Evolutionary conservation across 2,888 invertebrate genomes (phyloP), one percentile per base, ranked within the genome.

Genomic region (Heliconius ismenius): DNA sequence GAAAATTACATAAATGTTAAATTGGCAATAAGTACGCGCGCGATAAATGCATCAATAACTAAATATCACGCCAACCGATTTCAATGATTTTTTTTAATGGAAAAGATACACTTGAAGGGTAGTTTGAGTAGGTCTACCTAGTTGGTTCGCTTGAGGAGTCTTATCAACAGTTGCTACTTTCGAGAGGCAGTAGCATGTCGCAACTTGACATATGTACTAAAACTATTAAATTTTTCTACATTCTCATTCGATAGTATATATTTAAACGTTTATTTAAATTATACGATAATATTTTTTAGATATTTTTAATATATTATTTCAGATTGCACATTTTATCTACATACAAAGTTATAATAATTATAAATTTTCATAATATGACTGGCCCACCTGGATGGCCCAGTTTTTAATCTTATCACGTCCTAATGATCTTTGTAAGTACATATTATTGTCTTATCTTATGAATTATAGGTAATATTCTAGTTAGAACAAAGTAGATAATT

Each of bases 371-470:
- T 67, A 13, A 39, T 65, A 36, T 39, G 43, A 39, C 3, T 67
- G 3, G 32, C 32, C 32, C 32, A 32, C 9, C 32, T 32, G 15
- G 9, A 3, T 39, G 24, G 39, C 24, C 70, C n/a, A 70, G 70
- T 70, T 70, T 36, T 24, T n/a, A 32, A 58, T 58, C 32, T 58
- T 58, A 70, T 70, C 70, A 15, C 15, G 36, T 70, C 70, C 70
- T 24, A 58, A 70, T 58, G 32, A 70, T 70, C 70, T 58, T n/a
- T 32, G 58, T 58, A 70, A 70, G 54, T 32, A 49, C 9, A 28
- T 32, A 36, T 58, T 58, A 70, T 32, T 70, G 32, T 15, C 28
- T 70, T 70, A 70, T 70, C 70, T 70, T 9, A 10, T 1, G 70
- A 70, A 70, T 54, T 70, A 70, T 70, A 58, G 70, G 15, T 54